Conservation (phyloP, 1,140 invertebrate genomes). For the Myzus persicae region DNA sequence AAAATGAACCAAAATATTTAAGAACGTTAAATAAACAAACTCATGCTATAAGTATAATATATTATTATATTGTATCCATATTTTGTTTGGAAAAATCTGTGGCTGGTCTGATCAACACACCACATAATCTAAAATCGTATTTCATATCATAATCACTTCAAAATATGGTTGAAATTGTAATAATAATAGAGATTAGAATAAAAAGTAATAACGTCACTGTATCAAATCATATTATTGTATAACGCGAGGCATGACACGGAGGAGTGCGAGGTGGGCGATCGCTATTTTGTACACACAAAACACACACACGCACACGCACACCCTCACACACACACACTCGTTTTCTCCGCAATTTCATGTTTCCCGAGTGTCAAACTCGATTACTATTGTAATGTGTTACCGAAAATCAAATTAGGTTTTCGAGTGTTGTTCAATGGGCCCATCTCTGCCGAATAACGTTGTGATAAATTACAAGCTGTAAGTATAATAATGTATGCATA, state of each 20-base stretch:
- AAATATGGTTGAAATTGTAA: background rate
- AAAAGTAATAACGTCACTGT: background rate
- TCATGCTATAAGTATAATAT: no score
- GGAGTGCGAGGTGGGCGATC: background rate
- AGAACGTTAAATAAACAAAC: no score
- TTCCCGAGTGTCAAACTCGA: background rate
- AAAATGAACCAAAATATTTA: no score
- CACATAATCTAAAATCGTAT: background rate
- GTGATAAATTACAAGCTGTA: background rate
- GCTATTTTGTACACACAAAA: background rate
- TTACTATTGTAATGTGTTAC: background rate
- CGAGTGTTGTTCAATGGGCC: background rate
- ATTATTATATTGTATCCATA: no score
- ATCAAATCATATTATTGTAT: background rate
- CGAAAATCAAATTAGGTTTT: slow-evolving; percentile 26
- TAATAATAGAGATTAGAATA: background rate
- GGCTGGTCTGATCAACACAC: no score
- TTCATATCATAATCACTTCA: background rate
- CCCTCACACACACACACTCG: background rate
- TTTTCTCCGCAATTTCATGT: background rate
- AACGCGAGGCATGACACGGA: background rate
- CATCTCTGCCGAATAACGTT: background rate
- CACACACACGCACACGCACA: background rate
- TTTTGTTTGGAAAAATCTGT: no score
- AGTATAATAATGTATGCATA: background rate